Evolutionary conservation across 2,113 vertebrate species (phyloP), one percentile per base, ranked within the genome.

Genomic region (Strix aluco): DNA sequence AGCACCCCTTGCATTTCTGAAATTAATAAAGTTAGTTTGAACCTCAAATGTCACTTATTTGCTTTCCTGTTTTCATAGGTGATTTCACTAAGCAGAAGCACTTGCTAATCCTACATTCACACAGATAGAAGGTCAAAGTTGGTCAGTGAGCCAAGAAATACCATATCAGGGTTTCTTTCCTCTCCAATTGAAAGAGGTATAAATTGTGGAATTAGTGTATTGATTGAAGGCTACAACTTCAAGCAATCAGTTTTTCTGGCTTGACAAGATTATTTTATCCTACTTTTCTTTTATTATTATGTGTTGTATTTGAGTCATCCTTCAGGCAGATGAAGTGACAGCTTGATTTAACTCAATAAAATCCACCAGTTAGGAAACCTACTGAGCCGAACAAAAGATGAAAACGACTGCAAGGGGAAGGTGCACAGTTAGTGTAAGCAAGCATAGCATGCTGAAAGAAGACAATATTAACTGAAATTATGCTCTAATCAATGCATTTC

Each of bases 201-300:
- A 99, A 99, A 99, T 99, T 99, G 99, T 98, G 98, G 99, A 99
- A 99, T 99, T 99, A 99, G 99, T 98, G 98, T 99, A 99, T 99
- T 99, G 99, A 99, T 99, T 99, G 98, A 98, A 97, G 97, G 98
- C 98, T 98, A 98, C 98, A 98, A 98, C 99, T 99, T 98, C 99
- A 98, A 99, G 99, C 99, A 98, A 99, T 99, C 99, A 99, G 98
- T 99, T 99, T 99, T 99, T 99, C 98, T 98, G 99, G 97, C 98
- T 98, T 99, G 99, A 99, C 99, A 99, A 99, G 99, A 99, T 99
- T 99, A 99, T 99, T 99, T 99, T 99, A 99, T 99, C 99, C 99
- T 99, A 99, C 99, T 99, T 99, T 99, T 99, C 99, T 98, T 98
- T 99, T 99, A 99, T 99, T 99, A 99, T 99, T 99, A 99, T 99